These are phyloP conservation scores for Ophioninae sp. DNA, from an alignment of 2,888 invertebrate genomes.

Conservation along the genomic window DNA sequence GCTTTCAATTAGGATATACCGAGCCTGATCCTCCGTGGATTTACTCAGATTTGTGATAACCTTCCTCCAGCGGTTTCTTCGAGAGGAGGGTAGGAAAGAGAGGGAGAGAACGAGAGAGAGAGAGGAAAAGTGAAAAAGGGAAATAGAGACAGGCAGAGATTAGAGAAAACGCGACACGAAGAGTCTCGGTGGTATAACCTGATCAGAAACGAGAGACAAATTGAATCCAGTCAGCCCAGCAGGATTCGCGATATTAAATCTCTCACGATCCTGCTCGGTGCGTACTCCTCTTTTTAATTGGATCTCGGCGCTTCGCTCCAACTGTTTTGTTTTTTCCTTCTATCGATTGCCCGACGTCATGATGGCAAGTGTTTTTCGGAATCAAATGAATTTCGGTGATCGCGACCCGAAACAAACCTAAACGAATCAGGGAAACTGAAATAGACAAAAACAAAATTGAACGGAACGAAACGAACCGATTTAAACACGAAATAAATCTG, in stretches of 20 bases:
- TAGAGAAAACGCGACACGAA: constrained; percentile 37
- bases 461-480: no score
- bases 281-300: constrained; percentile 10
- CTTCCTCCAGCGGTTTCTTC: constrained; percentile 54
- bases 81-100: constrained; percentile 1
- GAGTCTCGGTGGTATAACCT: constrained; percentile 45
- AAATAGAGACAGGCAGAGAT: background rate
- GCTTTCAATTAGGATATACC: constrained; percentile 63
- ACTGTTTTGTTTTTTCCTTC: background rate
- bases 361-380: background rate
- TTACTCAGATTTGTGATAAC: constrained; percentile 65
- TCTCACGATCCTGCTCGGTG: background rate
- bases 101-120: no score
- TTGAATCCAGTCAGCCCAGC: constrained; percentile 40
- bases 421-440: background rate
- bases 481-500: no score
- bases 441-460: background rate
- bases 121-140: no score
- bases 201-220: constrained; percentile 52
- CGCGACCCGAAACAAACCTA: background rate
- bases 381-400: background rate
- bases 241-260: constrained; percentile 21
- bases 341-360: background rate
- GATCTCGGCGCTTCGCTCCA: background rate
- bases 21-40: constrained; percentile 58